Conservation (phyloP, 2,797 vertebrate genomes). For the Crypturellus tataupa region DNA sequence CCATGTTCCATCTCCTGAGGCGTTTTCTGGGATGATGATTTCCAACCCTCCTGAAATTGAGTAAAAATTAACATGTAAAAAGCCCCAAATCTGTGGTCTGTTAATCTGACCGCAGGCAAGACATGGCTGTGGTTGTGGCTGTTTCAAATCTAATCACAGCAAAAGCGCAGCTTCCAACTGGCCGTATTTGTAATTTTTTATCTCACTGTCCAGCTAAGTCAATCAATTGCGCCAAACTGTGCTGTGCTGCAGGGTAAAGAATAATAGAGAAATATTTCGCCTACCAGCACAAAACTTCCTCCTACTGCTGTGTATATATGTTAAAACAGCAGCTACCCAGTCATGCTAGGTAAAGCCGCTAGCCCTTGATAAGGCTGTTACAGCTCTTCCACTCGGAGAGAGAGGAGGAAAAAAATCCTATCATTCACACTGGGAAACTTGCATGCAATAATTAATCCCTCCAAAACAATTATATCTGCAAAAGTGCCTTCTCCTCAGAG, state of each 20-base stretch:
- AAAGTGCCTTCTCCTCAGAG: conserved; percentile 46
- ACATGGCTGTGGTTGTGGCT: conserved; percentile 19
- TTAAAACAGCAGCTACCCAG: neutral
- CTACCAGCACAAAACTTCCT: conserved; percentile 5
- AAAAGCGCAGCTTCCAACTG: neutral
- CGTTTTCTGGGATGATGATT: neutral
- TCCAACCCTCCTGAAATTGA: conserved; percentile 12
- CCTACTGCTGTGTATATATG: neutral
- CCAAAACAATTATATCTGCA: conserved; percentile 62
- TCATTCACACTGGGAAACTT: neutral
- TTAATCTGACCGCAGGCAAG: conserved; percentile 55
- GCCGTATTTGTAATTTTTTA: conserved; percentile 56
- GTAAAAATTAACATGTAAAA: conserved; percentile 36
- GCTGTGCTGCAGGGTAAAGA: conserved; percentile 53
- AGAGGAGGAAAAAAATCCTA: neutral
- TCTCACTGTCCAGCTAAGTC: conserved; percentile 57
- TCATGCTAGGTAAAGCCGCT: neutral
- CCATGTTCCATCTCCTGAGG: neutral
- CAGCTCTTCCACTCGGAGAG: neutral
- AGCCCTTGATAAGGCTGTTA: neutral
- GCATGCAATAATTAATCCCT: conserved; percentile 19
- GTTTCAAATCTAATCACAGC: conserved; percentile 58
- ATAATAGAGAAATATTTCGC: conserved; percentile 30
- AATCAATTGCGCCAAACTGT: conserved; percentile 60
- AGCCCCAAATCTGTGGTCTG: neutral